Percentiles rank a stretch among this genome's conserved stretches.
Conservation (phyloP, 2,113 vertebrate genomes). For the Xiphias gladius region DNA sequence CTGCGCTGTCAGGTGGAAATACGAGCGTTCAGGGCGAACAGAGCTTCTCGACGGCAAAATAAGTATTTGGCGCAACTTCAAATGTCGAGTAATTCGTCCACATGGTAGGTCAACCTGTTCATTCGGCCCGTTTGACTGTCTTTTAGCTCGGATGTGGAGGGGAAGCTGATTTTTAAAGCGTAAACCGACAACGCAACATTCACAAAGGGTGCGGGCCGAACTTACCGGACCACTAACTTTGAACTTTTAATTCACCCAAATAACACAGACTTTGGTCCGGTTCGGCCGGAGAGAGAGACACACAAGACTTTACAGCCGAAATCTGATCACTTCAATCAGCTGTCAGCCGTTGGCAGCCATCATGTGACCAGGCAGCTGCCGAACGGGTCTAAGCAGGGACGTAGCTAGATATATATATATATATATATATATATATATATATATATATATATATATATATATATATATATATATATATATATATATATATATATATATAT, state of each 20-base stretch:
- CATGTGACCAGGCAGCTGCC: slow-evolving; percentile 58
- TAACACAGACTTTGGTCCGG: neutral
- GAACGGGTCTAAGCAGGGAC: neutral
- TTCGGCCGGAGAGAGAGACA: neutral
- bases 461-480: no score
- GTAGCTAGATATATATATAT: no score
- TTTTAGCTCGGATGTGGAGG: neutral
- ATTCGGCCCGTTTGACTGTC: no score
- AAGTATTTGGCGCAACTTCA: no score
- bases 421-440: no score
- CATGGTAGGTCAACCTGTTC: neutral
- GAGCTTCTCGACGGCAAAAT: neutral
- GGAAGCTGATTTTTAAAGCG: neutral
- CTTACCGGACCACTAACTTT: no score
- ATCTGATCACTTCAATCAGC: slow-evolving; percentile 58
- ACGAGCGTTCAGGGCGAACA: neutral
- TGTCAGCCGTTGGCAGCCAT: slow-evolving; percentile 36
- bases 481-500: no score
- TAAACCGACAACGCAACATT: neutral
- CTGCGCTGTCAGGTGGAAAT: neutral
- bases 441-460: no score
- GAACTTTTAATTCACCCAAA: neutral
- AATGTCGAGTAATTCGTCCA: neutral
- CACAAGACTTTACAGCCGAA: slow-evolving; percentile 24
- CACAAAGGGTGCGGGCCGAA: neutral